These are phyloP conservation scores for Peribatodes rhomboidaria DNA, from an alignment of 2,888 invertebrate species.

Conservation along the genomic window DNA sequence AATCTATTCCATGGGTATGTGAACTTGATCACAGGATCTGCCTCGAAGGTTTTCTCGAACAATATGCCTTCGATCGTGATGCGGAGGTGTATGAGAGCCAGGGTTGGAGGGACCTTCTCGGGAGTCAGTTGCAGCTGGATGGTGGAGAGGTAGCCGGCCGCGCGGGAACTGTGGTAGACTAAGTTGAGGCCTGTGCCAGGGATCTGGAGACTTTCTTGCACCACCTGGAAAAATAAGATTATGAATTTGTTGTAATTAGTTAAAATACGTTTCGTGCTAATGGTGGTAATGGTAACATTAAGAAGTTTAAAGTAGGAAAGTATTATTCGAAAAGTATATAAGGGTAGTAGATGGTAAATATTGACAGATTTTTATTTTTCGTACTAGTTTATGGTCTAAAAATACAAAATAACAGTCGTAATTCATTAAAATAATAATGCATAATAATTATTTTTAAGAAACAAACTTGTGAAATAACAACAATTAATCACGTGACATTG, in stretches of 20 bases:
- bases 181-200: constrained; percentile 98
- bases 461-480: too few species aligned
- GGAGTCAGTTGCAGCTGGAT: constrained; percentile 97
- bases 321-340: too few species aligned
- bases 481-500: too few species aligned
- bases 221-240: constrained; percentile 85
- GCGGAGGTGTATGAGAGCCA: constrained; percentile 95
- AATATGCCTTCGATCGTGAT: constrained; percentile 98
- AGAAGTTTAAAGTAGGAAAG: too few species aligned
- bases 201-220: constrained; percentile 97
- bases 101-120: constrained; percentile 91
- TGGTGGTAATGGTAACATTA: too few species aligned
- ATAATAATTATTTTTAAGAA: too few species aligned
- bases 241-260: not conserved
- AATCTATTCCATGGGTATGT: constrained; percentile 99
- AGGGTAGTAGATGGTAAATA: too few species aligned
- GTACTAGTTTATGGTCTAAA: too few species aligned
- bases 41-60: constrained; percentile 97
- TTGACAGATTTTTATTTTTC: too few species aligned
- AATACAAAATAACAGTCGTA: too few species aligned
- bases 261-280: constrained; percentile 5
- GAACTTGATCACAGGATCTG: constrained; percentile 98
- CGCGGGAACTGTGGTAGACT: constrained; percentile 98
- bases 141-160: constrained; percentile 96
- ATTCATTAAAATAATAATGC: too few species aligned